Evolutionary conservation across 2,888 invertebrate species (phyloP).

Genomic region (Eubasilissa splendida): DNA sequence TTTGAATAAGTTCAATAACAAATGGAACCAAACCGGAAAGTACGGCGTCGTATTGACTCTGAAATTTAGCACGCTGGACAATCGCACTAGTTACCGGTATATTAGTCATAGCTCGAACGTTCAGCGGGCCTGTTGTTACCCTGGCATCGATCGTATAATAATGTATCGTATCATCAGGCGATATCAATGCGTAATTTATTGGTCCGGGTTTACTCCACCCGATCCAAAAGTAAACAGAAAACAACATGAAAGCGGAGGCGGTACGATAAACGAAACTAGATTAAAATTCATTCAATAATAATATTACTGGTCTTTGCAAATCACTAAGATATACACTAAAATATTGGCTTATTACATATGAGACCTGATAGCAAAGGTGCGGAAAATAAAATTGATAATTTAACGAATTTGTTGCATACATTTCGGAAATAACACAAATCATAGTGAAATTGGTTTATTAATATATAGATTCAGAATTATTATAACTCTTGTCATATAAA

Average conservation of each 20-base stretch:
- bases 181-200: constrained; percentile 9
- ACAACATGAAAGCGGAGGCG: neutral
- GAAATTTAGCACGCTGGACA: constrained; percentile 23
- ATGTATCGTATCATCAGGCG: neutral
- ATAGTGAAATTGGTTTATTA: too few relatives aligned
- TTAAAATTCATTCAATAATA: neutral
- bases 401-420: too few relatives aligned
- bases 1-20: neutral
- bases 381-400: too few relatives aligned
- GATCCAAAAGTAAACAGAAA: neutral
- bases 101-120: constrained; percentile 23
- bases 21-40: constrained; percentile 40
- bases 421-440: too few relatives aligned
- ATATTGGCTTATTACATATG: too few relatives aligned
- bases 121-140: neutral
- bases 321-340: too few relatives aligned
- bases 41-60: constrained; percentile 17
- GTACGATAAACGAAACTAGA: neutral
- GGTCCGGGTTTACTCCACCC: neutral
- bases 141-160: neutral
- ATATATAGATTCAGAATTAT: too few relatives aligned
- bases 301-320: neutral
- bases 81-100: neutral
- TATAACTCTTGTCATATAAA: too few relatives aligned
- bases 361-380: too few relatives aligned